phyloP scores from a whole-genome alignment of 2,113 vertebrate species.

The Balaenoptera acutorostrata region DNA sequence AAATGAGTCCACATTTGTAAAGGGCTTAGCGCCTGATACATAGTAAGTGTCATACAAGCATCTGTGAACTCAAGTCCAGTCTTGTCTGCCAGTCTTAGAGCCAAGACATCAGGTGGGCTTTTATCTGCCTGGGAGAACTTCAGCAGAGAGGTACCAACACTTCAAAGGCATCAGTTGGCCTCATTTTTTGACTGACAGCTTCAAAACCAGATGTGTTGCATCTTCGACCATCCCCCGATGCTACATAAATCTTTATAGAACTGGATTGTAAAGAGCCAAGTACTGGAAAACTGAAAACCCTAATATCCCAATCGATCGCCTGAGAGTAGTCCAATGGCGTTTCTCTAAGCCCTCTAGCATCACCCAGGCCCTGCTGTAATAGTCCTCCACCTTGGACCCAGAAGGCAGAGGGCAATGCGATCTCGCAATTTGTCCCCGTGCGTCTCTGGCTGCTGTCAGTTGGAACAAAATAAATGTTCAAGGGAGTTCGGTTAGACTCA shows the following conservation, averaged over 20 bases:
- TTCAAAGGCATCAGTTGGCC: conserved; percentile 42
- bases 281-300: conserved; percentile 71
- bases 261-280: conserved; percentile 57
- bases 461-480: background rate
- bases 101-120: background rate
- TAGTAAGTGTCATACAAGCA: background rate
- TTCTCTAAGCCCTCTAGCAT: conserved; percentile 41
- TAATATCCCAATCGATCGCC: conserved; percentile 59
- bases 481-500: background rate
- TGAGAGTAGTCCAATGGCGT: conserved; percentile 36
- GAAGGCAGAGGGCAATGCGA: conserved; percentile 17
- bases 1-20: background rate
- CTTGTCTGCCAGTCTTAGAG: background rate
- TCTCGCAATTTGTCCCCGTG: background rate
- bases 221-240: conserved; percentile 38
- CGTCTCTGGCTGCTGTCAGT: background rate
- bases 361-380: background rate
- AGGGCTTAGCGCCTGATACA: background rate
- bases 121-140: conserved; percentile 35
- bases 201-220: conserved; percentile 12
- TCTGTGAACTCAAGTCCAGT: background rate
- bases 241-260: conserved; percentile 71
- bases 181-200: conserved; percentile 68
- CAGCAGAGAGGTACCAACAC: background rate
- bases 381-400: conserved; percentile 30